Conservation (phyloP, 2,113 vertebrate genomes). For the Gymnobelideus leadbeateri region DNA sequence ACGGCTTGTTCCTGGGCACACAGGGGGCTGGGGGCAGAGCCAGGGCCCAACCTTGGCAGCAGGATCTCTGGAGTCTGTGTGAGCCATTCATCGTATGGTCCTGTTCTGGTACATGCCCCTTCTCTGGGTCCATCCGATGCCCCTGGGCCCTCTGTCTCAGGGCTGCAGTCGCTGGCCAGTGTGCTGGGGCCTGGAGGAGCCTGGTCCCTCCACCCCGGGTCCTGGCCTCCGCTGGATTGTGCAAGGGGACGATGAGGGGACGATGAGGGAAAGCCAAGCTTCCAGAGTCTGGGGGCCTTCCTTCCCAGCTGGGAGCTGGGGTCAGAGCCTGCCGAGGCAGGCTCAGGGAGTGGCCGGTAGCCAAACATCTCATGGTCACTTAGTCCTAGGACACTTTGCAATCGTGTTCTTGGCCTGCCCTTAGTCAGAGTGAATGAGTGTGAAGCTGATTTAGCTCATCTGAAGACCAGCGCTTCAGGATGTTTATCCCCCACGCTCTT, state of each 20-base stretch:
- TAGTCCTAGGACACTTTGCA: neutral
- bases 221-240: neutral
- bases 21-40: neutral
- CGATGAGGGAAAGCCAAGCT: no score
- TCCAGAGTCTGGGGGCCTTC: neutral
- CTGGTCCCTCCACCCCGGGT: neutral
- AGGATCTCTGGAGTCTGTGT: neutral
- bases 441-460: neutral
- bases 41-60: no score
- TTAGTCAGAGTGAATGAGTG: neutral
- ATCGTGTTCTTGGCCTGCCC: neutral
- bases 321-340: no score
- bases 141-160: neutral
- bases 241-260: neutral
- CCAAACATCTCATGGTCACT: neutral
- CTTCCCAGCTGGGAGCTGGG: neutral
- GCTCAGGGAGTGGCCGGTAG: neutral
- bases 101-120: neutral
- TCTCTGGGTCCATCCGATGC: no score
- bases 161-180: no score
- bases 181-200: neutral
- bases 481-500: neutral
- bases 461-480: neutral
- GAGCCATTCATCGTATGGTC: rapidly evolving
- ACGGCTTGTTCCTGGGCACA: neutral